Conservation (phyloP, 2,113 vertebrate genomes). For the Zootoca vivipara region DNA sequence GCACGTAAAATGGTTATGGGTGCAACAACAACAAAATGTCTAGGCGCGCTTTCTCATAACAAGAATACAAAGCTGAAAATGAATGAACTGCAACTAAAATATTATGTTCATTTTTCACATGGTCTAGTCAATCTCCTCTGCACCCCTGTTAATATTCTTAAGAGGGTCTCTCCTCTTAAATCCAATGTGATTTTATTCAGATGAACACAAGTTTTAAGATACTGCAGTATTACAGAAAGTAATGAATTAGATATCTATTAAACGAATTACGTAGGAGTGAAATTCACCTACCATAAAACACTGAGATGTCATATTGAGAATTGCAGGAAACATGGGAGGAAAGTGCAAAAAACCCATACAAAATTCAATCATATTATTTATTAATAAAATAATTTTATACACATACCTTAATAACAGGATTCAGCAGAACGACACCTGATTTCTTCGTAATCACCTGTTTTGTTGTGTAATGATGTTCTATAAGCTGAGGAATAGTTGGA, state of each 20-base stretch:
- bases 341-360: background rate
- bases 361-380: background rate
- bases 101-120: no score
- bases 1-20: no score
- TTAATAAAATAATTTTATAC: background rate
- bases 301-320: background rate
- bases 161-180: no score
- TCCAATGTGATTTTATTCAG: background rate
- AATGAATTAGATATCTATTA: background rate
- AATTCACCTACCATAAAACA: background rate
- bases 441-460: constrained; percentile 99
- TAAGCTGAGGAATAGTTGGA: constrained; percentile 94
- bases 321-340: background rate
- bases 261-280: background rate
- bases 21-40: no score
- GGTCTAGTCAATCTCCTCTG: no score
- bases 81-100: no score
- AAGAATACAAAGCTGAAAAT: no score
- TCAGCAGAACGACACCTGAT: constrained; percentile 92
- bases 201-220: background rate
- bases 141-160: no score
- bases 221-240: background rate
- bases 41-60: no score
- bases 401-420: constrained; percentile 91
- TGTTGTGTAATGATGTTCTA: constrained; percentile 93